These are phyloP conservation scores for Gopherus flavomarginatus DNA, from an alignment of 2,113 vertebrate species.

Conservation along the genomic window DNA sequence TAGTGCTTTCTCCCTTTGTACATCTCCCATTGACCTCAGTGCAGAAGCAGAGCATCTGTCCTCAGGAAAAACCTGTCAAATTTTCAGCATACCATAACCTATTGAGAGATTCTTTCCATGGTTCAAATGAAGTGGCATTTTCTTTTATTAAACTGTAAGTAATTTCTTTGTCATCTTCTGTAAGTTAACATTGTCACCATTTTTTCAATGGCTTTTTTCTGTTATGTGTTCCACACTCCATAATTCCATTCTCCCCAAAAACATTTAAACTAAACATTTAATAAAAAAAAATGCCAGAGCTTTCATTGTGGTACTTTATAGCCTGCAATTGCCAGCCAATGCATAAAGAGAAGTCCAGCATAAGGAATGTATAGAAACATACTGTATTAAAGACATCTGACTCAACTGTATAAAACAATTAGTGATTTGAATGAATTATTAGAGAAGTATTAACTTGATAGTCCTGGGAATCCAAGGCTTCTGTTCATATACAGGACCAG, in stretches of 20 bases:
- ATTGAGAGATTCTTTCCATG: background rate
- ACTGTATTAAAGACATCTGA: background rate
- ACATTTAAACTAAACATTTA: background rate
- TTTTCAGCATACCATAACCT: background rate
- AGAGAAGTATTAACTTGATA: background rate
- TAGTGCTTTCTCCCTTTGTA: background rate
- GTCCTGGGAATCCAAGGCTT: background rate
- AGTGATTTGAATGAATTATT: background rate
- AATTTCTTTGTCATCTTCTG: background rate
- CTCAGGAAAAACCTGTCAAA: accelerated
- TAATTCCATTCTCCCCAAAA: background rate
- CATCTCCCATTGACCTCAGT: background rate
- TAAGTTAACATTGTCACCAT: background rate
- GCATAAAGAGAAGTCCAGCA: background rate
- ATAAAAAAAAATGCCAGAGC: background rate
- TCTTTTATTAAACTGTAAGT: background rate
- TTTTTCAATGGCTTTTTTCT: background rate
- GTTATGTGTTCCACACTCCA: background rate
- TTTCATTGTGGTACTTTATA: background rate
- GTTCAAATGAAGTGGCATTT: background rate
- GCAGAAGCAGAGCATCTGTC: background rate
- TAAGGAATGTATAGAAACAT: background rate
- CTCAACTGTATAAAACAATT: background rate
- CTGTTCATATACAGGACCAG: background rate
- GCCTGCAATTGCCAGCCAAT: background rate